These are phyloP conservation scores for Sylvilagus bachmani DNA, from an alignment of 2,113 vertebrate species.

Conservation along the genomic window DNA sequence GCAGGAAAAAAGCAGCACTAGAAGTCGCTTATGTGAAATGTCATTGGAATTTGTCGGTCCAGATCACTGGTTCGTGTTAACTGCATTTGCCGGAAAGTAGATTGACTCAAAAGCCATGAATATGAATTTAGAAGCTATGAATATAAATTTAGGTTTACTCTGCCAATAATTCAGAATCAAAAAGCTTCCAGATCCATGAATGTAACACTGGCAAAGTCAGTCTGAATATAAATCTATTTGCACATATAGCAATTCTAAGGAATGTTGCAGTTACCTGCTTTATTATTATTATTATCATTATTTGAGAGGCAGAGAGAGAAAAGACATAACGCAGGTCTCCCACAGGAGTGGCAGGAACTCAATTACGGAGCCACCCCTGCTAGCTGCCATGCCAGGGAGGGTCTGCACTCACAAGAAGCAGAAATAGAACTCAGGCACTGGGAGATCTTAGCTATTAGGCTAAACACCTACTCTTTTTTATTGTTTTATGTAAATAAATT, in stretches of 20 bases:
- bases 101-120: not conserved
- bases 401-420: too few species aligned
- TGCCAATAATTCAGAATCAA: not conserved
- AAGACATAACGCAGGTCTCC: too few species aligned
- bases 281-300: too few species aligned
- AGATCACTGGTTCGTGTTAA: slow-evolving; percentile 18
- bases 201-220: slow-evolving; percentile 37
- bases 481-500: slow-evolving; percentile 28
- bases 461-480: too few species aligned
- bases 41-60: not conserved
- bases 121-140: not conserved
- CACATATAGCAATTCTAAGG: not conserved
- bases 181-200: slow-evolving; percentile 20
- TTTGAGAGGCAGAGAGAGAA: too few species aligned
- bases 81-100: slow-evolving; percentile 5
- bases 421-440: too few species aligned
- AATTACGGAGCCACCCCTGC: too few species aligned
- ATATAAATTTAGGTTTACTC: too few species aligned
- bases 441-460: too few species aligned
- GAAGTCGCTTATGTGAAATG: slow-evolving; percentile 27
- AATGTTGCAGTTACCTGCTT: not conserved
- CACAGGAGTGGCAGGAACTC: too few species aligned
- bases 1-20: not conserved
- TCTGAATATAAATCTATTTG: not conserved
- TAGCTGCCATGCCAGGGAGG: too few species aligned